Percentiles rank a stretch among this genome's conserved stretches.
These are phyloP conservation scores for Xestia c-nigrum DNA, from an alignment of 2,888 invertebrate species.

Conservation along the genomic window DNA sequence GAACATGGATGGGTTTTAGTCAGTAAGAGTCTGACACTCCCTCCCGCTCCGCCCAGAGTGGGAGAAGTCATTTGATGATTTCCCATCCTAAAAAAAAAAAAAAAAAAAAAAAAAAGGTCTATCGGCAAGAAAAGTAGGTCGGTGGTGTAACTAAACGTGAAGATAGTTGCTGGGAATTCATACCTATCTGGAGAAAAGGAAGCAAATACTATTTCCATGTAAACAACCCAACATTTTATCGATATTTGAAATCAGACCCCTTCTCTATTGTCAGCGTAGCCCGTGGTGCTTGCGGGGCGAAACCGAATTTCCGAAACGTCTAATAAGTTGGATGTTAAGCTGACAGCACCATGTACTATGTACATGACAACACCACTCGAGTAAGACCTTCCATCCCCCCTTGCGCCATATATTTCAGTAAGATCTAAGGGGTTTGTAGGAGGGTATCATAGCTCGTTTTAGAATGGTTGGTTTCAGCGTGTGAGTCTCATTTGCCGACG, in stretches of 20 bases:
- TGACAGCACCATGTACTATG: conserved; percentile 85
- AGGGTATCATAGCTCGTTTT: conserved; percentile 73
- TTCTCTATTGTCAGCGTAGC: conserved; percentile 77
- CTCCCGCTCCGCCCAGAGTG: no score
- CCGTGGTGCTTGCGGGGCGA: conserved; percentile 86
- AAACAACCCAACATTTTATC: background rate
- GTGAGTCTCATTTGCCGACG: conserved; percentile 84
- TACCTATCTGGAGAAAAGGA: background rate
- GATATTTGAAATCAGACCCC: conserved; percentile 59
- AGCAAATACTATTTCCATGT: background rate
- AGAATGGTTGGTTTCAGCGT: conserved; percentile 74
- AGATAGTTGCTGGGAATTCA: background rate
- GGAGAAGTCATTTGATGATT: no score
- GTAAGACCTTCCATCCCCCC: conserved; percentile 71
- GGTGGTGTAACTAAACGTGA: background rate
- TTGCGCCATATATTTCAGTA: conserved; percentile 62
- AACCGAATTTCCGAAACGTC: conserved; percentile 90
- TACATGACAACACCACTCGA: conserved; percentile 81
- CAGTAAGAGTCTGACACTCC: no score
- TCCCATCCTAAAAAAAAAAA: no score
- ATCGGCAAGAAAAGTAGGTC: background rate
- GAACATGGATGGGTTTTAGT: no score
- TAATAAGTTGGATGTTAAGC: conserved; percentile 90
- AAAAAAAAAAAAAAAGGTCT: no score
- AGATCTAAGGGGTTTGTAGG: conserved; percentile 60